phyloP scores from a whole-genome alignment of 2,797 vertebrate genomes.

The Cuculus canorus region DNA sequence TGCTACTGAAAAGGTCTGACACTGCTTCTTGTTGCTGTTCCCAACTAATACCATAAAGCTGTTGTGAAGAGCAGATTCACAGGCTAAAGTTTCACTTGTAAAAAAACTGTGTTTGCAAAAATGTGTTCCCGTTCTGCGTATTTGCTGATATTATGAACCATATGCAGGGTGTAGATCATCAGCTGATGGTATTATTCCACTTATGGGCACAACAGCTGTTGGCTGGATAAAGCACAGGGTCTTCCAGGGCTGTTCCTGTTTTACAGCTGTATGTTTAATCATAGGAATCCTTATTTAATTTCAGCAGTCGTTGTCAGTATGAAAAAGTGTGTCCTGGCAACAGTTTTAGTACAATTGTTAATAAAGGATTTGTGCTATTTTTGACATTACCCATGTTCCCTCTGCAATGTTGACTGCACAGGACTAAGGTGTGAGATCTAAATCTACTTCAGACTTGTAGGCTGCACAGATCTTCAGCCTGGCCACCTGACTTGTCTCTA shows the following conservation, averaged over 20 bases:
- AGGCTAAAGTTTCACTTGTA: background rate
- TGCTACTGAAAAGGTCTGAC: background rate
- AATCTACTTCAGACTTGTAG: background rate
- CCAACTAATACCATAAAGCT: background rate
- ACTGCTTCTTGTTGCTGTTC: background rate
- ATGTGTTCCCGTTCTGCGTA: fast-evolving
- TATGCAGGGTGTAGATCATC: background rate
- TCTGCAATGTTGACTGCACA: background rate
- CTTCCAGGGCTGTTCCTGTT: background rate
- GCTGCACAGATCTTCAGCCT: background rate
- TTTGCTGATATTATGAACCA: background rate
- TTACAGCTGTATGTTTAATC: constrained; percentile 8
- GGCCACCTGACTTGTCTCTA: background rate
- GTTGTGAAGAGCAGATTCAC: background rate
- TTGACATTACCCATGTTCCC: background rate
- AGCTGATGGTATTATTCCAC: background rate
- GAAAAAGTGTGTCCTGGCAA: background rate
- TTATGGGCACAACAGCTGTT: background rate
- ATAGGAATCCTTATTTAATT: background rate
- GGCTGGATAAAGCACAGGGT: background rate
- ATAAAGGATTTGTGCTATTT: constrained; percentile 1
- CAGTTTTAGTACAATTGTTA: background rate
- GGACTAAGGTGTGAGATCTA: background rate
- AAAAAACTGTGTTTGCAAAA: background rate
- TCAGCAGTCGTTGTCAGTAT: background rate